Conservation (phyloP, 2,797 vertebrate genomes). For the Masticophis lateralis region DNA sequence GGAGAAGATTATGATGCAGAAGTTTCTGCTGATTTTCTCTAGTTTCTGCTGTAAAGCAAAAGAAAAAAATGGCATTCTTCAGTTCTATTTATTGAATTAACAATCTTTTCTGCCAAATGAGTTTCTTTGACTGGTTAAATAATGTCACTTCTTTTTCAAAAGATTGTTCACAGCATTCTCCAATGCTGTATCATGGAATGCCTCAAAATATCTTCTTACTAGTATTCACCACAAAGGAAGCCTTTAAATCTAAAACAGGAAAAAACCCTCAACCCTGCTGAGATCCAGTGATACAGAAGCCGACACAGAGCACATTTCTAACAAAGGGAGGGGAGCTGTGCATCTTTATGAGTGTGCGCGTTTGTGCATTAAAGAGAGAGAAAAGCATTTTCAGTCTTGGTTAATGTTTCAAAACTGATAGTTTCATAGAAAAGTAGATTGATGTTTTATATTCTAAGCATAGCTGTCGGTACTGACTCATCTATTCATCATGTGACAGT, state of each 20-base stretch:
- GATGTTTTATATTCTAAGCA: constrained; percentile 1
- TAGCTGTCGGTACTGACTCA: not conserved
- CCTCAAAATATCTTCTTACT: not conserved
- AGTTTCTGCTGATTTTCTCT: constrained; percentile 37
- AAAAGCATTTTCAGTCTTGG: not conserved
- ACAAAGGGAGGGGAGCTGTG: not conserved
- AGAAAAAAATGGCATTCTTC: constrained; percentile 26
- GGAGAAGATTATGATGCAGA: not conserved
- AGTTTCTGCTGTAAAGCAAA: constrained; percentile 27
- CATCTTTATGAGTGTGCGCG: not conserved
- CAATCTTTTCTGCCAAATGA: constrained; percentile 33
- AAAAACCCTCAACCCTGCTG: not conserved
- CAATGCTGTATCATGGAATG: not conserved
- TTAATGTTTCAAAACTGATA: constrained; percentile 1
- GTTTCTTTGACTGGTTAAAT: constrained; percentile 49
- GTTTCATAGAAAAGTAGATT: constrained; percentile 16
- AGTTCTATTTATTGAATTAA: constrained; percentile 50
- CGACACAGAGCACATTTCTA: not conserved
- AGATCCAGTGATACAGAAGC: not conserved
- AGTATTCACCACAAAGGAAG: not conserved
- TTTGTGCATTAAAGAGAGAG: not conserved
- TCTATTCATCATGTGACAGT: constrained; percentile 9
- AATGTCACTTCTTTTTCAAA: constrained; percentile 42
- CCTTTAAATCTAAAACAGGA: constrained; percentile 16
- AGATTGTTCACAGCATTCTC: constrained; percentile 11